phyloP scores from a whole-genome alignment of 2,888 invertebrate species.

The Andricus curvator region DNA sequence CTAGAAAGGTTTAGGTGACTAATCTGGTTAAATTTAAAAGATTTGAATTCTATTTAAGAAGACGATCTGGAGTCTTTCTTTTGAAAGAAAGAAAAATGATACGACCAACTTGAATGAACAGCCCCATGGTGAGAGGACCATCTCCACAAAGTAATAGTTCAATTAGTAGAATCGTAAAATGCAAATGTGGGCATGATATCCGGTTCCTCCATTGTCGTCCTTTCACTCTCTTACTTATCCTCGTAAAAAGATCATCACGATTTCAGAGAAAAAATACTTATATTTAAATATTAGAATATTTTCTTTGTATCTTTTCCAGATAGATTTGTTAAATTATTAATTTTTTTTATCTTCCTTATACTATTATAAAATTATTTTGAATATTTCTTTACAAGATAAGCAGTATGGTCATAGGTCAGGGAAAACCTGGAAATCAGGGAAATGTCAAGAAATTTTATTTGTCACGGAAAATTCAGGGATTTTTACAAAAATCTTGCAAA shows the following conservation, averaged over 20 bases:
- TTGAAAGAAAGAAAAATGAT: conserved; percentile 2
- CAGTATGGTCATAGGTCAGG: too few species aligned
- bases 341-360: background rate
- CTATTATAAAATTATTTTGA: background rate
- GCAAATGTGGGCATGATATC: conserved; percentile 64
- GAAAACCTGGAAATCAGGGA: too few species aligned
- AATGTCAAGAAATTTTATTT: too few species aligned
- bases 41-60: background rate
- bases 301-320: background rate
- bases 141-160: conserved; percentile 63
- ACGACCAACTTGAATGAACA: conserved; percentile 30
- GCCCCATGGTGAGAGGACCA: conserved; percentile 9
- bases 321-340: background rate
- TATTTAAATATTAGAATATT: background rate
- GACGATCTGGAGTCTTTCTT: background rate
- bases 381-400: background rate
- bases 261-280: background rate
- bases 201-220: conserved; percentile 19
- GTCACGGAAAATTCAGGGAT: too few species aligned
- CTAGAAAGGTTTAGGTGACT: conserved; percentile 13
- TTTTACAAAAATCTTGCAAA: too few species aligned
- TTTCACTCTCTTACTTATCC: background rate
- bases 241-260: conserved; percentile 4
- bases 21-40: conserved; percentile 2
- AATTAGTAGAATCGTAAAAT: conserved; percentile 69